Conservation (phyloP, 2,113 vertebrate genomes). For the Oenanthe melanoleuca region DNA sequence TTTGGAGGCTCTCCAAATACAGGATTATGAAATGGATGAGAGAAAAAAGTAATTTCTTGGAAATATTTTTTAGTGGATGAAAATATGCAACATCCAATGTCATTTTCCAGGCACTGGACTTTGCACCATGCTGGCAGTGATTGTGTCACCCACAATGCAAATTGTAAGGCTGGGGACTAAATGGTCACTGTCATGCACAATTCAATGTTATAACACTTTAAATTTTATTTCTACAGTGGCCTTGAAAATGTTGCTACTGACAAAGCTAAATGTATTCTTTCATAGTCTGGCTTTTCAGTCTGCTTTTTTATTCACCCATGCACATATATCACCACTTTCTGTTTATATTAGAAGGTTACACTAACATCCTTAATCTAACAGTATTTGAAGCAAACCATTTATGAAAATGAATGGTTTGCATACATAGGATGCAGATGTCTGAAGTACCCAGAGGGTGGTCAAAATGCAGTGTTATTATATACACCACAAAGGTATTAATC, state of each 20-base stretch:
- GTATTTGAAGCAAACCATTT: conserved; percentile 7
- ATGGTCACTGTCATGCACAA: not conserved
- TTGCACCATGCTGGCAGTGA: not conserved
- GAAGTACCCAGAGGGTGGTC: not conserved
- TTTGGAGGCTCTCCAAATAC: not conserved
- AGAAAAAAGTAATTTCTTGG: not conserved
- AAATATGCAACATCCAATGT: not conserved
- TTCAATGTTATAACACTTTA: not conserved
- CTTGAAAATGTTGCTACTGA: not conserved
- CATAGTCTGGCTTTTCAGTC: not conserved
- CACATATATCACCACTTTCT: not conserved
- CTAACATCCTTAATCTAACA: not conserved
- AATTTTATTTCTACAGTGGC: not conserved
- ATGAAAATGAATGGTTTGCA: conserved; percentile 26
- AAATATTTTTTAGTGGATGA: not conserved
- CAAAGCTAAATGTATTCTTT: not conserved
- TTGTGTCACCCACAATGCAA: not conserved
- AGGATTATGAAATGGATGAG: not conserved
- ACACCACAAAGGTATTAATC: not conserved
- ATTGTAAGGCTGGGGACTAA: not conserved
- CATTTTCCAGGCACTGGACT: not conserved
- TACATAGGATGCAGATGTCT: not conserved
- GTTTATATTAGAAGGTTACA: not conserved
- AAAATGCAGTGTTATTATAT: not conserved
- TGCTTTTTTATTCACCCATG: not conserved